phyloP scores from a whole-genome alignment of 1,140 invertebrate genomes.

The Drosophila asahinai region DNA sequence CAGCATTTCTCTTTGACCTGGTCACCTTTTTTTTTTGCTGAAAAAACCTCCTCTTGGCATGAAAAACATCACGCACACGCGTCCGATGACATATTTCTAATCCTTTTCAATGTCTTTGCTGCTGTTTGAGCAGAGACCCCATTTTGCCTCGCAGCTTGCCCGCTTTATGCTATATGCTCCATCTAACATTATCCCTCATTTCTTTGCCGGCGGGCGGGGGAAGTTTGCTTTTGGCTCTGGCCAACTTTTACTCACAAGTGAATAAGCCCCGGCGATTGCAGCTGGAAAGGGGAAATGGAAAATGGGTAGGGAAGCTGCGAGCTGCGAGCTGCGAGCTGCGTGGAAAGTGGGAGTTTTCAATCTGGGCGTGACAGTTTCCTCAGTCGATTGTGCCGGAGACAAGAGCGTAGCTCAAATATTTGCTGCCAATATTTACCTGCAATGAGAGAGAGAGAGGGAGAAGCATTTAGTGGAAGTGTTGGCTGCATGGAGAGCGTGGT shows the following conservation, averaged over 20 bases:
- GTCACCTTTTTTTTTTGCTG: not conserved
- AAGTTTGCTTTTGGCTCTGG: conserved; percentile 47
- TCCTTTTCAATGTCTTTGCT: conserved; percentile 38
- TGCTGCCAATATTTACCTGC: conserved; percentile 76
- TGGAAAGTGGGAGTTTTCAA: conserved; percentile 13
- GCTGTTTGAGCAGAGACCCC: conserved; percentile 23
- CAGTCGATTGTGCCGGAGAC: conserved; percentile 44
- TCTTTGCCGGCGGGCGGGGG: conserved; percentile 24
- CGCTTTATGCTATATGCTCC: conserved; percentile 15
- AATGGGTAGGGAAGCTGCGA: not conserved
- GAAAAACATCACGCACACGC: conserved; percentile 27
- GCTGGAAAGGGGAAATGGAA: conserved; percentile 3
- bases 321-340: too few species aligned
- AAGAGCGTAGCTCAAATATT: conserved; percentile 71
- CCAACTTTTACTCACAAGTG: conserved; percentile 59
- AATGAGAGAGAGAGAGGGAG: conserved; percentile 31
- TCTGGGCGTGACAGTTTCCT: conserved; percentile 41
- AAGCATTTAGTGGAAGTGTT: conserved; percentile 22
- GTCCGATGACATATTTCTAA: conserved; percentile 27
- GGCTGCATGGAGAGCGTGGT: not conserved
- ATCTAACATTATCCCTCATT: conserved; percentile 50
- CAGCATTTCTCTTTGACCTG: not conserved
- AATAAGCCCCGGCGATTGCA: conserved; percentile 47
- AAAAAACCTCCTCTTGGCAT: conserved; percentile 2
- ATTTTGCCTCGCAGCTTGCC: not conserved